phyloP scores from a whole-genome alignment of 2,888 invertebrate genomes.

The Andrena fulva region DNA sequence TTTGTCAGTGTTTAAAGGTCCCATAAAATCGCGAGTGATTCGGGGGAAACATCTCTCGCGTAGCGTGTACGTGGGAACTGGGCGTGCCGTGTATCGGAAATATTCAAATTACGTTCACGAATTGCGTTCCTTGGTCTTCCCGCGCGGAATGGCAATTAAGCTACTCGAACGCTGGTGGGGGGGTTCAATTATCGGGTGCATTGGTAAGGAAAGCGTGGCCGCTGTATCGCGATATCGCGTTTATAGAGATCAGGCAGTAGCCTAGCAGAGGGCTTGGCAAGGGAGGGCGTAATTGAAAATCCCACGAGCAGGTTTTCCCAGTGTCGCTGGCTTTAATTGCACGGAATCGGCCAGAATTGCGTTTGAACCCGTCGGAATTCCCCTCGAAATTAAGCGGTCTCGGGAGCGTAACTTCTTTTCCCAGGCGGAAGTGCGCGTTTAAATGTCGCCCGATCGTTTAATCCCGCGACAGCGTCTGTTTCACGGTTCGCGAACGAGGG shows the following conservation, averaged over 20 bases:
- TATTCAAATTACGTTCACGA: constrained; percentile 8
- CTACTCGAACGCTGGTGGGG: constrained; percentile 16
- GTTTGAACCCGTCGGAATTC: constrained; percentile 40
- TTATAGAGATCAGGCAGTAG: constrained; percentile 36
- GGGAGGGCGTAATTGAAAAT: constrained; percentile 50
- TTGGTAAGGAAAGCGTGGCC: constrained; percentile 49
- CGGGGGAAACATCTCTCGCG: neutral
- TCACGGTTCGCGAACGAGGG: neutral
- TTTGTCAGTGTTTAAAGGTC: neutral
- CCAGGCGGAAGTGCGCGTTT: constrained; percentile 9
- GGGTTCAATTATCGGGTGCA: constrained; percentile 54
- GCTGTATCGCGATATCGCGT: constrained; percentile 40
- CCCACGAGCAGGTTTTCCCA: constrained; percentile 44
- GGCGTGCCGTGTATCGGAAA: neutral
- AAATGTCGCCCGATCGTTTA: constrained; percentile 23
- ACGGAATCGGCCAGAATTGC: constrained; percentile 48
- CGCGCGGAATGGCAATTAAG: constrained; percentile 51
- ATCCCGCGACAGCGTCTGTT: neutral
- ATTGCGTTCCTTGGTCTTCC: neutral
- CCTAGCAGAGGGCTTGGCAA: neutral
- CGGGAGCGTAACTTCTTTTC: constrained; percentile 40
- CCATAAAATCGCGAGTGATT: neutral
- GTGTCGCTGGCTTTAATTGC: constrained; percentile 58
- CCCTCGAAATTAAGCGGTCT: constrained; percentile 35
- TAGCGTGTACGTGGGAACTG: neutral